phyloP scores from a whole-genome alignment of 2,113 vertebrate species.

The Nannospalax galili region DNA sequence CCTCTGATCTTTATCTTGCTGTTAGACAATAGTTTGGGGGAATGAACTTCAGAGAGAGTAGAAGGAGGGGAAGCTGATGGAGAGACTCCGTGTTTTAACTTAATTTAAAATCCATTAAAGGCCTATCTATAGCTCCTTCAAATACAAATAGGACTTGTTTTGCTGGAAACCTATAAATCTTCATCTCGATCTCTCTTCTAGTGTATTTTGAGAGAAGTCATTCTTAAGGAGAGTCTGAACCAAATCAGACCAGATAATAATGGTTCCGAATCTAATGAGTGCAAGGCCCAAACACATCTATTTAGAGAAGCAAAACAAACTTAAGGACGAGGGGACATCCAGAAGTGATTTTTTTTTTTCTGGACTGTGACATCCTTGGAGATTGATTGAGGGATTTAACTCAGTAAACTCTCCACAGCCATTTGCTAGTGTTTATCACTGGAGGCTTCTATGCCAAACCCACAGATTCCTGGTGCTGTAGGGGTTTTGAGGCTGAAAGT shows the following conservation, averaged over 20 bases:
- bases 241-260: slow-evolving; percentile 60
- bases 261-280: slow-evolving; percentile 52
- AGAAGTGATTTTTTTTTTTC: slow-evolving; percentile 26
- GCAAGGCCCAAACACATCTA: slow-evolving; percentile 50
- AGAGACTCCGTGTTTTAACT: slow-evolving; percentile 31
- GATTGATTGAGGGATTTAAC: background rate
- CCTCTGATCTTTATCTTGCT: background rate
- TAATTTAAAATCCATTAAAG: slow-evolving; percentile 61
- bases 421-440: background rate
- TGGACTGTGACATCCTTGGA: background rate
- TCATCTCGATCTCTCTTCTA: slow-evolving; percentile 49
- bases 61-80: slow-evolving; percentile 18
- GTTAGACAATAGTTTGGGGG: background rate
- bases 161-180: slow-evolving; percentile 43
- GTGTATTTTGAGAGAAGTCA: slow-evolving; percentile 38
- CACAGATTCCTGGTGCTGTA: background rate
- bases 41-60: slow-evolving; percentile 32
- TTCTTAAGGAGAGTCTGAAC: slow-evolving; percentile 49
- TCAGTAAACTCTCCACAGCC: background rate
- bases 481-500: background rate
- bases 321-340: background rate
- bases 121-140: slow-evolving; percentile 51
- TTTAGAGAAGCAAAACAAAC: slow-evolving; percentile 50
- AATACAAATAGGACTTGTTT: background rate
- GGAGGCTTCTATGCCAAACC: background rate